Percentiles rank a stretch among this genome's conserved stretches.
Evolutionary conservation across 2,113 vertebrate genomes (phyloP).

Genomic region (Laterallus jamaicensis): DNA sequence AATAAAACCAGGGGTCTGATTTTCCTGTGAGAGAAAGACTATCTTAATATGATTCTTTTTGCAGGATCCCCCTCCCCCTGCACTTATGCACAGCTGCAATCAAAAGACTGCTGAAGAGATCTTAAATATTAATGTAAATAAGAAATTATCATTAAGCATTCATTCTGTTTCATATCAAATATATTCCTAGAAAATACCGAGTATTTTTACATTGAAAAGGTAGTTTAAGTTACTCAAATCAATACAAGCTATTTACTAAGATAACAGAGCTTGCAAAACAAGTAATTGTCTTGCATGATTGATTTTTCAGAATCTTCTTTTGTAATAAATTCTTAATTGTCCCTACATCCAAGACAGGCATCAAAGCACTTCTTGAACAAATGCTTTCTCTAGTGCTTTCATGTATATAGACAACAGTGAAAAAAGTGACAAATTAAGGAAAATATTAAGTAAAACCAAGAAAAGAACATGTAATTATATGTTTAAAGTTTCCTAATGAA

Average conservation of each 20-base stretch:
- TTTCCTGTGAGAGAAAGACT: neutral
- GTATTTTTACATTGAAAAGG: neutral
- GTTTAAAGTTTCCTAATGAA: neutral
- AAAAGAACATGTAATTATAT: neutral
- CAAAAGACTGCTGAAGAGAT: neutral
- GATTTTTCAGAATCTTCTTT: neutral
- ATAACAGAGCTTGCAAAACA: neutral
- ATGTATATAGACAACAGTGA: neutral
- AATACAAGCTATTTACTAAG: neutral
- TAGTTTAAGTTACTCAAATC: neutral
- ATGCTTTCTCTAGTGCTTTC: neutral
- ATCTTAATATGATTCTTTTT: neutral
- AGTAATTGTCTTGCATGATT: neutral
- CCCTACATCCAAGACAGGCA: neutral
- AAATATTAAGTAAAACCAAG: neutral
- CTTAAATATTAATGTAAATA: neutral
- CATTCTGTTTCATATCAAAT: neutral
- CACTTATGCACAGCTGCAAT: neutral
- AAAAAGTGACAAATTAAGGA: neutral
- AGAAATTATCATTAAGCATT: neutral
- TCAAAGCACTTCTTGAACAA: neutral
- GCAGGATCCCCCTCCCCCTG: neutral
- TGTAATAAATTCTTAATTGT: neutral
- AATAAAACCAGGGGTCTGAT: neutral
- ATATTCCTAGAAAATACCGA: neutral